Base-by-base conservation (phyloP, 2,113 vertebrate genomes). In the Ranitomeya imitator region DNA sequence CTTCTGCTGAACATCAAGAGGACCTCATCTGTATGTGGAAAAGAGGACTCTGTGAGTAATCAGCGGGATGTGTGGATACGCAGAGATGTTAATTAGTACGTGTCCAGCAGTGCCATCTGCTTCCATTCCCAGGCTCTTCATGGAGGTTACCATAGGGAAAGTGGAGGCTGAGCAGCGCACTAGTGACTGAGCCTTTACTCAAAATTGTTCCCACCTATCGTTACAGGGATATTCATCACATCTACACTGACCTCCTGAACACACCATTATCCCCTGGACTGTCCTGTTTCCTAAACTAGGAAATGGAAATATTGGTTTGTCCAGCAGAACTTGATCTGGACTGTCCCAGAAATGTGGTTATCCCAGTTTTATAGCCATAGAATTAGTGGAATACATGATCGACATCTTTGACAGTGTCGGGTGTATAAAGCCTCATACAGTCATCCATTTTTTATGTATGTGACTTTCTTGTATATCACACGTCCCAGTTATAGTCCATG, bases 141-240 rank as follows among this genome's bases (percentile, higher is more conserved):
- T 76, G 23, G 73, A 21, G n/a, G 63, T 60, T 85, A 14, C 54
- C 83, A 85, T 85, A 85, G 67, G 60, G 67, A 71, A 52, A 21
- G 14, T 6, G 7, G 37, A 26, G 16, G 60, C 12, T 83, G 16
- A 60, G 52, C 60, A 51, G 31, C 9, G 4, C 45, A 4, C 37
- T 45, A 51, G 45, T 52, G 18, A 52, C 73, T 52, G 4, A 51
- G 31, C 18, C 11, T 76, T 52, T 76, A 45, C 73, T 74, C 71
- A 45, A 37, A 71, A 14, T 2, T 13, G 5, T 23, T 26, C 23
- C 14, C 16, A 74, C 2, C 71, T 76, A 51, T 76, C 45, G 26
- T 74, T 4, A 76, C 51, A 51, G 73, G 11, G 71, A 74, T 74
- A 51, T 74, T 6, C 71, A 45, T 37, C 31, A 37, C 26, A 19